Conservation (phyloP, 1,140 invertebrate species). For the Hycleus cichorii region DNA sequence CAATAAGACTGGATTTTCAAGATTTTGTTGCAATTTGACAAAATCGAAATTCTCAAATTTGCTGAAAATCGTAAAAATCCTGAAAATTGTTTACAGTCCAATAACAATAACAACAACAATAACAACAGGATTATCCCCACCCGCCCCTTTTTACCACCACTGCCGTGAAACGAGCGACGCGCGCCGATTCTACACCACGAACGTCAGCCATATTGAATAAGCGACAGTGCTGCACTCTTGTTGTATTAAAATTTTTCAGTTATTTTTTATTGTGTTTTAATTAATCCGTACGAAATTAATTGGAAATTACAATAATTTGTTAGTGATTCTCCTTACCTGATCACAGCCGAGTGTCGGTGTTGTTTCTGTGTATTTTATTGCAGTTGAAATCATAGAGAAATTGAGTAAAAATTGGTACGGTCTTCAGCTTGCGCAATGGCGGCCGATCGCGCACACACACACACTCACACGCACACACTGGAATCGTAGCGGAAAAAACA, state of each 20-base stretch:
- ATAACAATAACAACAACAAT: not conserved
- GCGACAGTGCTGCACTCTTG: slow-evolving; percentile 31
- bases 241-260: not conserved
- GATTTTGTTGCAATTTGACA: too few species aligned
- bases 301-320: not conserved
- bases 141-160: not conserved
- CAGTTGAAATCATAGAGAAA: not conserved
- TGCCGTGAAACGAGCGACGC: not conserved
- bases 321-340: not conserved
- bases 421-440: slow-evolving; percentile 8
- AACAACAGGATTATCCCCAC: slow-evolving; percentile 15
- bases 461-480: too few species aligned
- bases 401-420: not conserved
- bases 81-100: not conserved
- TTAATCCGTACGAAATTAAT: not conserved
- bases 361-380: not conserved
- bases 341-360: not conserved
- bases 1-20: not conserved
- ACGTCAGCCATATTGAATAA: slow-evolving; percentile 35
- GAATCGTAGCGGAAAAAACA: not conserved
- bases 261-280: not conserved
- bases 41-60: not conserved
- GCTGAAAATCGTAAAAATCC: not conserved
- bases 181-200: slow-evolving; percentile 13
- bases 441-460: not conserved